A percentile compares a stretch with the other conserved stretches of the same genome.
Evolutionary conservation across 2,797 vertebrate species (phyloP).

Genomic region (Melopsittacus undulatus): DNA sequence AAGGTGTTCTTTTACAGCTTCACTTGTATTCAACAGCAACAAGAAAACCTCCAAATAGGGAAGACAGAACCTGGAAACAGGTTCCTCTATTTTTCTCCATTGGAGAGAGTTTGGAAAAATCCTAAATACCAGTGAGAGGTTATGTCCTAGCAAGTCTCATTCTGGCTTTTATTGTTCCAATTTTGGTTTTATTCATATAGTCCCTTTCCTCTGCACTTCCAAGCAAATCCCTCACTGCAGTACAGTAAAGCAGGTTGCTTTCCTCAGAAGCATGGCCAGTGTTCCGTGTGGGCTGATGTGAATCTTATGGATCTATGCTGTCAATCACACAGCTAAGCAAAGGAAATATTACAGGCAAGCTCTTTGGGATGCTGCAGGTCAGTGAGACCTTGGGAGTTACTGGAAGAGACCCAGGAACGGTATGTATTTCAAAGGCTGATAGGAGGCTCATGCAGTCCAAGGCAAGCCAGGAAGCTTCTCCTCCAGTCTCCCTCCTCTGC

Average conservation of each 20-base stretch:
- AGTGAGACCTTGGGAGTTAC: background rate
- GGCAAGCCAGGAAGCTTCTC: background rate
- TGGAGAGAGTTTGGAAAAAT: background rate
- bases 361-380: background rate
- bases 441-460: background rate
- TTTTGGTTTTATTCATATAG: background rate
- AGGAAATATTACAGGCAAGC: background rate
- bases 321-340: background rate
- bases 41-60: background rate
- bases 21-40: background rate
- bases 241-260: background rate
- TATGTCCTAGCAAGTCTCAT: background rate
- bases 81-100: background rate
- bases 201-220: background rate
- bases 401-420: background rate
- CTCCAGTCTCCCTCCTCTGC: background rate
- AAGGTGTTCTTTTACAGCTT: background rate
- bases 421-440: background rate
- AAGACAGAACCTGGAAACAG: background rate
- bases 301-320: background rate
- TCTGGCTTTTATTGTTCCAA: background rate
- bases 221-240: background rate
- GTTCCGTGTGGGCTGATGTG: background rate
- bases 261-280: background rate
- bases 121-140: background rate